phyloP scores from a whole-genome alignment of 2,888 invertebrate species.

The Ectemnius lituratus region DNA sequence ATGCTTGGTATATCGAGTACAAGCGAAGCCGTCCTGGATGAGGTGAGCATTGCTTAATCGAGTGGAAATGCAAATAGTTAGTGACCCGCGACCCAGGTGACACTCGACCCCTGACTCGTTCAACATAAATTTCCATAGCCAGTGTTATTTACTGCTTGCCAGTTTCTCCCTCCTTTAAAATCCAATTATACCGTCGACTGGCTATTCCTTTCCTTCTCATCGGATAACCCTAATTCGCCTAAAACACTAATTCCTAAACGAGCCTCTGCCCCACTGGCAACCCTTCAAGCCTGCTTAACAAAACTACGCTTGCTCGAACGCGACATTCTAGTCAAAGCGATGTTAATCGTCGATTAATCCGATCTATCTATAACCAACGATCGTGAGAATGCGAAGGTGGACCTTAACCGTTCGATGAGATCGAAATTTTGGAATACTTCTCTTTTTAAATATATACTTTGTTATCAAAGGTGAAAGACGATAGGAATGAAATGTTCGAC shows the following conservation, averaged over 20 bases:
- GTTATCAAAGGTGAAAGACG: too few species aligned
- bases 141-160: conserved; percentile 58
- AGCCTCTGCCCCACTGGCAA: background rate
- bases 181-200: conserved; percentile 56
- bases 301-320: background rate
- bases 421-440: too few species aligned
- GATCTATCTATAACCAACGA: too few species aligned
- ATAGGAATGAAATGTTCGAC: too few species aligned
- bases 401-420: too few species aligned
- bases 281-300: too few species aligned
- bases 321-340: background rate
- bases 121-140: conserved; percentile 75
- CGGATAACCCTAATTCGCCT: conserved; percentile 66
- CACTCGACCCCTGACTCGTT: conserved; percentile 68
- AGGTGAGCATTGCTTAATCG: conserved; percentile 59
- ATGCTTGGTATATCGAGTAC: conserved; percentile 32
- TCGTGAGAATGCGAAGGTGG: too few species aligned
- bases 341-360: too few species aligned
- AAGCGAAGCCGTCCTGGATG: conserved; percentile 32
- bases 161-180: conserved; percentile 21
- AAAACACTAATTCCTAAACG: conserved; percentile 62
- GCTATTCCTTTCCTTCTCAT: conserved; percentile 62
- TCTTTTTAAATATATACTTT: too few species aligned
- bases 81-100: conserved; percentile 68
- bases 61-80: conserved; percentile 70